phyloP scores from a whole-genome alignment of 2,113 vertebrate species.

The Syngnathus scovelli region DNA sequence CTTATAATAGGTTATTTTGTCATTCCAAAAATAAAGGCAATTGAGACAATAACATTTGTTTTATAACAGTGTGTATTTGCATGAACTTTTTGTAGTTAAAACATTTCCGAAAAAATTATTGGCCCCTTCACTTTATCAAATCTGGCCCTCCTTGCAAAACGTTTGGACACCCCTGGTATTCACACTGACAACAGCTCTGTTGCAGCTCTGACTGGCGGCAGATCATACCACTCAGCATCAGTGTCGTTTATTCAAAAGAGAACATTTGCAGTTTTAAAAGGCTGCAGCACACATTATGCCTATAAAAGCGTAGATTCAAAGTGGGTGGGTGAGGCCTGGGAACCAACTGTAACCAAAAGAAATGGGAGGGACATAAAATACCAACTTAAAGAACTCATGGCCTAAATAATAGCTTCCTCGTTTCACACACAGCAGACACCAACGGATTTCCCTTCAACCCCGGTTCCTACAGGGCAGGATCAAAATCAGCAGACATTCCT shows the following conservation, averaged over 20 bases:
- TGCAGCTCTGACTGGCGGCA: background rate
- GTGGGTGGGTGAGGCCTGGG: conserved; percentile 6
- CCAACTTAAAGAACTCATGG: conserved; percentile 40
- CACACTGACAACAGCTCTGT: background rate
- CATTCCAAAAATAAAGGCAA: too few relatives aligned
- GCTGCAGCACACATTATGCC: background rate
- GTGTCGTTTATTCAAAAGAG: background rate
- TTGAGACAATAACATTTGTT: too few relatives aligned
- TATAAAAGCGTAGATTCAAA: background rate
- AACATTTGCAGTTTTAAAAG: background rate
- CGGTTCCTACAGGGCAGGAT: conserved; percentile 4
- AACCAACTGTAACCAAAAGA: conserved; percentile 37
- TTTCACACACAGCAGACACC: conserved; percentile 40
- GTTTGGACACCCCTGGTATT: too few relatives aligned
- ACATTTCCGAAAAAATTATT: too few relatives aligned
- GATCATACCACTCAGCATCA: background rate
- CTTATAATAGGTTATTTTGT: too few relatives aligned
- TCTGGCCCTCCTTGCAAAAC: too few relatives aligned
- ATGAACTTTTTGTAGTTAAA: too few relatives aligned
- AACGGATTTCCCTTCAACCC: conserved; percentile 28
- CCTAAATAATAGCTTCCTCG: conserved; percentile 17
- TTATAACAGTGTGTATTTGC: too few relatives aligned
- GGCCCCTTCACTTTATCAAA: too few relatives aligned
- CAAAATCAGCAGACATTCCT: conserved; percentile 13
- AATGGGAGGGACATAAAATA: conserved; percentile 27